These are phyloP conservation scores for Drosophila obscura DNA, from an alignment of 1,140 invertebrate genomes.

Conservation along the genomic window DNA sequence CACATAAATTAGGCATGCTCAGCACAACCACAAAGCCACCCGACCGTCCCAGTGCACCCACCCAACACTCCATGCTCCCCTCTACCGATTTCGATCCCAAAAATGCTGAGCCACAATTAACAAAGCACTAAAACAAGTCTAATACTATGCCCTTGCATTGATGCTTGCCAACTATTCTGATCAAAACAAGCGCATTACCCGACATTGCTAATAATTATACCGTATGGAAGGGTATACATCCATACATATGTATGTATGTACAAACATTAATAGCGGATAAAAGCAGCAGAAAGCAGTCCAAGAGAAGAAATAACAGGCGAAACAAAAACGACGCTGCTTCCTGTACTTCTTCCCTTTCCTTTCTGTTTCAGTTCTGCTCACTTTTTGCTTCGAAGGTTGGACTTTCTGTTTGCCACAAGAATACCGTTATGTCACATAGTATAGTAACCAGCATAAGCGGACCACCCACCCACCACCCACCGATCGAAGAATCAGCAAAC, in stretches of 20 bases:
- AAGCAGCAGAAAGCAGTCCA: too few relatives aligned
- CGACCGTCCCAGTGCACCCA: neutral
- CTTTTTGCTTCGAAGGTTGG: conserved; percentile 17
- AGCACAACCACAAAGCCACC: conserved; percentile 4
- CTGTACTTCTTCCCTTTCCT: conserved; percentile 6
- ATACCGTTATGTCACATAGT: conserved; percentile 72
- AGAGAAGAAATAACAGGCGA: too few relatives aligned
- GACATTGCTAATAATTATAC: too few relatives aligned
- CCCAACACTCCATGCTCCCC: neutral
- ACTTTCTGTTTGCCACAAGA: conserved; percentile 24
- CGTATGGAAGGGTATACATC: too few relatives aligned
- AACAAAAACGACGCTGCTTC: neutral
- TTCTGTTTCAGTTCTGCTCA: neutral
- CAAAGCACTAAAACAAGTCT: neutral
- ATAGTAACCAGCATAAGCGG: conserved; percentile 44
- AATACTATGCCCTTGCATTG: neutral
- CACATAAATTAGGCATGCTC: conserved; percentile 32
- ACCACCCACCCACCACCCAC: conserved; percentile 2
- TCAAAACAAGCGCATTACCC: too few relatives aligned
- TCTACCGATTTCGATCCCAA: too few relatives aligned
- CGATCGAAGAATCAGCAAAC: conserved; percentile 22
- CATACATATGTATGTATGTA: too few relatives aligned
- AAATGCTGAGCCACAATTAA: conserved; percentile 5
- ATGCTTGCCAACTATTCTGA: too few relatives aligned
- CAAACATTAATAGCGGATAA: too few relatives aligned